Base-by-base conservation (phyloP, 2,113 vertebrate species). In the Beaufortia kweichowensis region DNA sequence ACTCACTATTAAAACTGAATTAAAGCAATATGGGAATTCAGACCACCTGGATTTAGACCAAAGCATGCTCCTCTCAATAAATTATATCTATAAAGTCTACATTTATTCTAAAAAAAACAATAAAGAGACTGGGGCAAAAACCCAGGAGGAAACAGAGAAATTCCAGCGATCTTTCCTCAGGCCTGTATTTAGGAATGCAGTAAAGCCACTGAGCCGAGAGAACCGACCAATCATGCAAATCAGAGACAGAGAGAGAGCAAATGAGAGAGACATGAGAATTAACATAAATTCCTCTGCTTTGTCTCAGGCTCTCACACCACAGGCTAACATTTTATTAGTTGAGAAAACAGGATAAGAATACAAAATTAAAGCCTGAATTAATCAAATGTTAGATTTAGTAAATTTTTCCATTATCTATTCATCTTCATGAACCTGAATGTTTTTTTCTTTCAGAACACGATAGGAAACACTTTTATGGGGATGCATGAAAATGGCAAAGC, bases 221-320 rank as follows among this genome's bases (percentile, higher is more conserved):
- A 6, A 56, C 29, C 48, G 6, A 62, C 39, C 71, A 23, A 62
- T 29, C 57, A 46, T 46, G 71, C 35, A 61, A 74, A 72, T 59
- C 69, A 48, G 17, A 61, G 56, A 59, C 23, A 24, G 19, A 73
- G 55, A 31, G 39, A 73, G 48, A 43, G 31, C 8, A 33, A 59
- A 57, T 17, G 53, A 72, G 14, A 3, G 3, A 46, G 41, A 11
- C 41, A 35, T 57, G n/a, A 19, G 29, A 70, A 57, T 68, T 55
- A 59, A 71, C 65, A 67, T 35, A 71, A 71, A 59, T 71, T 71
- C 53, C 31, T 57, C 29, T 35, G 21, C n/a, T 57, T 26, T 39
- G 68, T 56, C 31, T 55, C 48, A 10, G 63, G n/a, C 26, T 23
- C 48, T 55, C 48, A 23, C 23, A 48, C 64, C 5, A 46, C 24